Percentiles rank a stretch among this genome's conserved stretches.
Evolutionary conservation across 2,113 vertebrate genomes (phyloP).

Genomic region (Seriola rivoliana): DNA sequence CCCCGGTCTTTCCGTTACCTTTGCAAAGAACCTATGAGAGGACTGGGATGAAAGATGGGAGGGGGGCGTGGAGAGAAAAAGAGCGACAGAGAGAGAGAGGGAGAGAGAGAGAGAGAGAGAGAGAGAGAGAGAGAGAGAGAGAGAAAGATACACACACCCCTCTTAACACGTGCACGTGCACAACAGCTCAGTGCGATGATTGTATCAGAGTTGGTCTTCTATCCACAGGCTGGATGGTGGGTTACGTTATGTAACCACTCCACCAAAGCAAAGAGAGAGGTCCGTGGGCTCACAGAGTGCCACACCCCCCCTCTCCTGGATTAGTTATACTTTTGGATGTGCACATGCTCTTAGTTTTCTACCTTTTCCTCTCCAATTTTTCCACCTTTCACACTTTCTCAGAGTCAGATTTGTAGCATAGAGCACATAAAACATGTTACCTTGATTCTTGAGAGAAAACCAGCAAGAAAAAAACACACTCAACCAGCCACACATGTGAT

Average conservation of each 20-base stretch:
- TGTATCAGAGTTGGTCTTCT: conserved; percentile 21
- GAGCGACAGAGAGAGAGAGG: background rate
- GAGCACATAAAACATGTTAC: background rate
- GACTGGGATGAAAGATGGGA: conserved; percentile 44
- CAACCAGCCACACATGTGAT: background rate
- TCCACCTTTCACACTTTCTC: background rate
- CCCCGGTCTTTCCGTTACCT: conserved; percentile 52
- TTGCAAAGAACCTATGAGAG: conserved; percentile 66
- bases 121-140: conserved; percentile 9
- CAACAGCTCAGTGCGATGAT: conserved; percentile 25
- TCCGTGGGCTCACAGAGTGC: conserved; percentile 2
- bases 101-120: conserved; percentile 5
- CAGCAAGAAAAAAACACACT: background rate
- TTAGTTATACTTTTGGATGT: conserved; percentile 6
- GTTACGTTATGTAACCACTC: conserved; percentile 55
- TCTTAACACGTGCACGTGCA: conserved; percentile 21
- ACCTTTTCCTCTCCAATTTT: background rate
- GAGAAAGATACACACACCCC: background rate
- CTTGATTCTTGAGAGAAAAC: background rate
- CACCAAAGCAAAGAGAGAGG: conserved; percentile 16
- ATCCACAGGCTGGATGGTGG: conserved; percentile 15
- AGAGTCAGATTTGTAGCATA: background rate
- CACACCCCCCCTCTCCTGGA: conserved; percentile 36
- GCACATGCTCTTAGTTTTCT: conserved; percentile 5
- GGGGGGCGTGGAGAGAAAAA: conserved; percentile 62